Evolutionary conservation across 2,888 invertebrate species (phyloP), one percentile per base, ranked within the genome.

Genomic region (Meteorus colon): DNA sequence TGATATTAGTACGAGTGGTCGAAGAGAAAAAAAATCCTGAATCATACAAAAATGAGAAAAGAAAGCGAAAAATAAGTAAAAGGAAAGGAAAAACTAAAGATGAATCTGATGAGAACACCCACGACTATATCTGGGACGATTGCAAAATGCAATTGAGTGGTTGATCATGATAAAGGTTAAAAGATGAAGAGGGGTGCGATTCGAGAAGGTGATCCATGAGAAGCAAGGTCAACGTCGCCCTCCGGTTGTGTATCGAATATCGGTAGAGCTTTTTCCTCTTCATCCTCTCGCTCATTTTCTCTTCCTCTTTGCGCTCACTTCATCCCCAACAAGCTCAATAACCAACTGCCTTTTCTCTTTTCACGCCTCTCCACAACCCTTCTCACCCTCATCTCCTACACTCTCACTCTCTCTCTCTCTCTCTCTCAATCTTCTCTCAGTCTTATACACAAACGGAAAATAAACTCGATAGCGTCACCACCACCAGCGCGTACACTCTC

Each of bases 181-280:
- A 48, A 34, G 31, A 24, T 16, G 48, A 48, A 48, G 37, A 16
- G 24, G n/a, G 51, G 68, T 48, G 62, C n/a, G 75, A 63, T 62
- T 41, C 12, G 63, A 69, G 69, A 63, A 68, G 77, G 73, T 79
- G 77, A 79, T 77, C 77, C 77, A 62, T 79, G 68, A 77, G 48
- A 67, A 51, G 75, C 79, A 79, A 79, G 79, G 77, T 79, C 79
- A 79, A 77, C 77, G 74, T 76, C 74, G 67, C 78, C 66, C 78
- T 62, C 70, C 48, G 60, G 67, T 31, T 67, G 69, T 76, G 62
- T 76, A 76, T 76, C 48, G 76, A 68, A 76, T 76, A 76, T 76
- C 68, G 76, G 76, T 69, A 27, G 63, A 76, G 76, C 72, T 51
- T 68, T 48, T 68, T 41, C 63, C 51, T 29, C 24, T 55, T 37